Percentiles rank a stretch among this genome's conserved stretches.
Conservation (phyloP, 2,888 invertebrate genomes). For the Dicycla oo region DNA sequence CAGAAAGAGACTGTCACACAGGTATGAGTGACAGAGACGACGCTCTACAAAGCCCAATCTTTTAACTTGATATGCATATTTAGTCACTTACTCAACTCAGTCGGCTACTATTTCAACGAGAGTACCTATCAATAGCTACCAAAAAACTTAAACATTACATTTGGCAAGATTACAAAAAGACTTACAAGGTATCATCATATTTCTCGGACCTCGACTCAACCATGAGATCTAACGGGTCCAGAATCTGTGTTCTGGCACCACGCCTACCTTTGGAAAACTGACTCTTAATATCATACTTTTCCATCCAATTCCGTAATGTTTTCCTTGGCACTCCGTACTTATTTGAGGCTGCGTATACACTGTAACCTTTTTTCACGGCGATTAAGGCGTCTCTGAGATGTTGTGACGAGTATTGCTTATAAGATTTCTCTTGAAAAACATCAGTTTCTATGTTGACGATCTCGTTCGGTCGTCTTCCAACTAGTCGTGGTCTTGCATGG, state of each 20-base stretch:
- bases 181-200: constrained; percentile 71
- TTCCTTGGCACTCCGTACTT: constrained; percentile 90
- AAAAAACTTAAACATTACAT: constrained; percentile 36
- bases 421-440: constrained; percentile 88
- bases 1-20: not conserved
- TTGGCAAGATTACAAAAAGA: constrained; percentile 53
- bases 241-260: constrained; percentile 80
- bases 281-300: constrained; percentile 89
- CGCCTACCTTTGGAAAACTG: constrained; percentile 88
- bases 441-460: constrained; percentile 88
- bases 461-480: constrained; percentile 84
- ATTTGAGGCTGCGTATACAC: constrained; percentile 90
- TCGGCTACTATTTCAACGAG: constrained; percentile 24
- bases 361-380: constrained; percentile 88
- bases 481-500: constrained; percentile 85
- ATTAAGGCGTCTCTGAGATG: constrained; percentile 87
- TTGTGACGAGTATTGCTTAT: constrained; percentile 89
- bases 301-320: constrained; percentile 90
- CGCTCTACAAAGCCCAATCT: not conserved
- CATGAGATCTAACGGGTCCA: constrained; percentile 85
- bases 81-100: not conserved
- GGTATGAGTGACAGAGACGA: not conserved
- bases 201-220: constrained; percentile 78
- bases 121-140: constrained; percentile 17
- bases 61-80: not conserved